Evolutionary conservation across 2,888 invertebrate species (phyloP), one percentile per base, ranked within the genome.

Genomic region (Temnothorax unifasciatus): DNA sequence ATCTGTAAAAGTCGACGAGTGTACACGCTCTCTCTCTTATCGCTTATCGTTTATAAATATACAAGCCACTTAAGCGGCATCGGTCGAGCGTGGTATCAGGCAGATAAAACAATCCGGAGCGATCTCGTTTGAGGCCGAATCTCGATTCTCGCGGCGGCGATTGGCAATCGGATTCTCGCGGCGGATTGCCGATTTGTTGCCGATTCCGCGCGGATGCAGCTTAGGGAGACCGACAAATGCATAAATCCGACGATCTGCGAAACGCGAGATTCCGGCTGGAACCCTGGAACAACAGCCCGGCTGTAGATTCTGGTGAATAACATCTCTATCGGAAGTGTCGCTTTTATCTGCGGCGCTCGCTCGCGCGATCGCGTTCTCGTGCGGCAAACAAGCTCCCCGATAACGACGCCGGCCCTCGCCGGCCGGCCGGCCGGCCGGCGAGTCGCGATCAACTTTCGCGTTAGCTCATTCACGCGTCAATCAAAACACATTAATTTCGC

Each of bases 271-370:
- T 29, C 29, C 0, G 29, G 29, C 29, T 29, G 29, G 29, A 29
- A 25, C 25, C 25, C 25, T 34, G 57, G 57, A 68, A 68, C 34
- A 59, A 68, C 34, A 57, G 25, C 79, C 18, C 38, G 47, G 9
- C 38, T 59, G 44, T 44, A 9, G 52, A 59, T 69, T 59, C 69
- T 77, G 59, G 59, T 18, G 69, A 79, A 69, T 59, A 79, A 59
- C 69, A 79, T 79, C 59, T 79, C 59, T 69, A 59, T 79, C 79
- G 79, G 79, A 79, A 79, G 59, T 69, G 34, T 47, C 38, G 69
- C 25, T 69, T 59, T 79, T 79, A 79, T 79, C 69, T 61, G 34
- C 9, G 41, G 25, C n/a, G 21, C n/a, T 34, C 15, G 44, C 50
- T 68, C 71, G 4, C 63, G 63, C 59, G 63, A 50, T 76, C 75